A percentile compares a stretch with the other conserved stretches of the same genome.
Conservation (phyloP, 2,113 vertebrate species). For the Epinephelus lanceolatus region DNA sequence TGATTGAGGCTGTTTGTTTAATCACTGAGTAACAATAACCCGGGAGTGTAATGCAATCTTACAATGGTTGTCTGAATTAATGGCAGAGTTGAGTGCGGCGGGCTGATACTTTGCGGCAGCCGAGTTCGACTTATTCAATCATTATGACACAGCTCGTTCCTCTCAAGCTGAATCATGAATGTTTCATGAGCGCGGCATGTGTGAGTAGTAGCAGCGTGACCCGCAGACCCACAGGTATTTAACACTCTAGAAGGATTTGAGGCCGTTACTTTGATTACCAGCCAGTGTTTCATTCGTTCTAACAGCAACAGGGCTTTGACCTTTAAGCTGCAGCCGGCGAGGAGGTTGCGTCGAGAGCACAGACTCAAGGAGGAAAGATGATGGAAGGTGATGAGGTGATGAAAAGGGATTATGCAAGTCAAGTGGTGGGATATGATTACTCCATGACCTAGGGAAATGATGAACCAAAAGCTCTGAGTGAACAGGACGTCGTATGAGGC, state of each 20-base stretch:
- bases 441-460: constrained; percentile 47
- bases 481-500: background rate
- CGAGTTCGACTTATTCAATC: constrained; percentile 65
- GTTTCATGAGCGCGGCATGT: constrained; percentile 70
- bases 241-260: constrained; percentile 21
- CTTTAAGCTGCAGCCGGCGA: constrained; percentile 35
- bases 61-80: constrained; percentile 53
- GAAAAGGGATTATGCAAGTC: constrained; percentile 53
- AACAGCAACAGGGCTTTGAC: constrained; percentile 50
- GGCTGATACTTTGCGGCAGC: constrained; percentile 59
- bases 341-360: constrained; percentile 40
- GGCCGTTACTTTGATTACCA: constrained; percentile 42
- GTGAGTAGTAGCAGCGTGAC: constrained; percentile 47
- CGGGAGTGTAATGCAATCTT: constrained; percentile 49
- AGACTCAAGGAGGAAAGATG: constrained; percentile 10
- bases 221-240: constrained; percentile 45
- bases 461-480: constrained; percentile 11
- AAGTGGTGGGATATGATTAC: constrained; percentile 58
- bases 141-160: constrained; percentile 65
- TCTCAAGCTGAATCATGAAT: constrained; percentile 69
- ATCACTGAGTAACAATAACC: constrained; percentile 57
- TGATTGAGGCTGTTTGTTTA: constrained; percentile 58
- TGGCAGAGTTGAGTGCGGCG: constrained; percentile 33
- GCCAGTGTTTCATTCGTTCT: constrained; percentile 21
- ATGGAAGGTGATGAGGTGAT: constrained; percentile 47